Evolutionary conservation across 2,113 vertebrate species (phyloP).

Genomic region (Mobula hypostoma): DNA sequence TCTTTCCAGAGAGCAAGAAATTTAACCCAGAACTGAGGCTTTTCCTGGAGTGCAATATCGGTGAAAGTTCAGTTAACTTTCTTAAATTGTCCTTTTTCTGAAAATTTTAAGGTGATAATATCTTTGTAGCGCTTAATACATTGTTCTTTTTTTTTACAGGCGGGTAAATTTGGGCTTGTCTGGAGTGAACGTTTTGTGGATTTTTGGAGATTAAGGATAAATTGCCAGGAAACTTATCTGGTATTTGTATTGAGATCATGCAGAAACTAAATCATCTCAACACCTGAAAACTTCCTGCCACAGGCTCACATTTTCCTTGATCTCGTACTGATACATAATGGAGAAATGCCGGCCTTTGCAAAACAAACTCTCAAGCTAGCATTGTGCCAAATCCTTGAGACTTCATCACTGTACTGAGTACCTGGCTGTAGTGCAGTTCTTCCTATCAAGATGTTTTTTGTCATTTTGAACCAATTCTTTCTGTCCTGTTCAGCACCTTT

Average conservation of each 20-base stretch:
- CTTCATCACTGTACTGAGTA: no score
- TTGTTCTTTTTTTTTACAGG: constrained; percentile 51
- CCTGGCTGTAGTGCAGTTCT: background rate
- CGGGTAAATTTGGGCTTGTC: constrained; percentile 88
- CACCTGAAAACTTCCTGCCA: background rate
- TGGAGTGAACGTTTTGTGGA: constrained; percentile 89
- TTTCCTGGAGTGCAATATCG: background rate
- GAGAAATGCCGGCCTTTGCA: background rate
- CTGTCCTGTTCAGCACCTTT: background rate
- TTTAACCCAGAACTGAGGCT: background rate
- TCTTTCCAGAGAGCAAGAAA: no score
- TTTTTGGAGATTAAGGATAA: constrained; percentile 65
- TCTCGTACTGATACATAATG: no score
- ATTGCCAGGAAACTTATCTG: background rate
- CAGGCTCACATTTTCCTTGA: background rate
- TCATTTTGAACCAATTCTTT: background rate
- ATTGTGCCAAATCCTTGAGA: background rate
- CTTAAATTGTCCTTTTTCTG: background rate
- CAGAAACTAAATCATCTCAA: background rate
- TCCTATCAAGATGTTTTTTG: background rate
- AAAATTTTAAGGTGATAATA: background rate
- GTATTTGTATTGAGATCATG: background rate
- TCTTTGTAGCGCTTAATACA: background rate
- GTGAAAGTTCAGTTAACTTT: background rate
- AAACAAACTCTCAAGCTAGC: background rate